These are phyloP conservation scores for Xylocopa sonorina DNA, from an alignment of 1,140 invertebrate species.

Conservation along the genomic window DNA sequence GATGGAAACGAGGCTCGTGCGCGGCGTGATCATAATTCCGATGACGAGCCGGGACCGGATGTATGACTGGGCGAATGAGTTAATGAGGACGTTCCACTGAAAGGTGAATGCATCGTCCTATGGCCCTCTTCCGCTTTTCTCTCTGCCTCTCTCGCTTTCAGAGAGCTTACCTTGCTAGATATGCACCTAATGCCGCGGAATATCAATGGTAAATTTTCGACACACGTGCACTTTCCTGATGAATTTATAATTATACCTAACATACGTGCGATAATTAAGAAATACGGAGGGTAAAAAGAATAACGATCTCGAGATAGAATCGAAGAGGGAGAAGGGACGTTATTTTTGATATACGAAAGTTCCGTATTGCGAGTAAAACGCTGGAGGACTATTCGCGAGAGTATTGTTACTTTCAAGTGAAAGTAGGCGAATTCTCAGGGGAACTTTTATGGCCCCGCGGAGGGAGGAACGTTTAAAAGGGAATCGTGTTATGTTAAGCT, in stretches of 20 bases:
- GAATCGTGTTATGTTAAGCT: constrained; percentile 5
- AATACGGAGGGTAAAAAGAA: too few species aligned
- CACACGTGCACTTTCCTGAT: neutral
- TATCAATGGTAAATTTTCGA: neutral
- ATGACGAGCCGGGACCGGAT: constrained; percentile 16
- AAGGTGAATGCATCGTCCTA: constrained; percentile 18
- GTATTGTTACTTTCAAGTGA: too few species aligned
- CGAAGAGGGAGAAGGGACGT: too few species aligned
- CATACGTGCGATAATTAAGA: neutral
- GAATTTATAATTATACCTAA: neutral
- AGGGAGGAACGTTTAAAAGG: neutral
- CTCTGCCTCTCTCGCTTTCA: neutral
- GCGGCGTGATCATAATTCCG: constrained; percentile 20
- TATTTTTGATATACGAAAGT: too few species aligned
- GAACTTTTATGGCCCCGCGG: too few species aligned
- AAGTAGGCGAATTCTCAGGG: too few species aligned
- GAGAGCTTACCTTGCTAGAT: neutral
- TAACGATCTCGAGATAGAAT: too few species aligned
- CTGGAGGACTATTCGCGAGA: too few species aligned
- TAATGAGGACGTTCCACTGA: constrained; percentile 37
- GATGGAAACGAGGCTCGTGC: constrained; percentile 6
- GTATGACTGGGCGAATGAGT: constrained; percentile 21
- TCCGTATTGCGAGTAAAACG: too few species aligned
- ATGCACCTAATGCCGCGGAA: too few species aligned
- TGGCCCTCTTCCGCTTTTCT: neutral